phyloP scores from a whole-genome alignment of 2,113 vertebrate genomes.

The Fregata magnificens region DNA sequence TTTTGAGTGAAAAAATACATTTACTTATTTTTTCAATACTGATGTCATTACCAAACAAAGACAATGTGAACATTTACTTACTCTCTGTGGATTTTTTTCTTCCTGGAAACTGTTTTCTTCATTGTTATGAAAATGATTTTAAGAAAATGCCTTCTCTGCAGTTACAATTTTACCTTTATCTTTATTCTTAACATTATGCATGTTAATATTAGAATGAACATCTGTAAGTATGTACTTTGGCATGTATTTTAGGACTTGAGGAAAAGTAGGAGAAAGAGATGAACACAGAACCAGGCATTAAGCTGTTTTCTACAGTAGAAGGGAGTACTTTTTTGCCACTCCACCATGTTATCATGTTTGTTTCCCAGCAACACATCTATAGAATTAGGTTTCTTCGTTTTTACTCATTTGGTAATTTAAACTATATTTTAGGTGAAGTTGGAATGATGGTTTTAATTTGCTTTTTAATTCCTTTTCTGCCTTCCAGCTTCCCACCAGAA shows the following conservation, averaged over 20 bases:
- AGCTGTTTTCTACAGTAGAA: background rate
- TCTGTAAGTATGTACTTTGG: background rate
- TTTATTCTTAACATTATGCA: background rate
- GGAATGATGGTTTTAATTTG: background rate
- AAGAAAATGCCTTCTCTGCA: background rate
- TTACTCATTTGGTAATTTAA: background rate
- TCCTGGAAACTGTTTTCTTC: background rate
- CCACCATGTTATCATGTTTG: background rate
- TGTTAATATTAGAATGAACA: background rate
- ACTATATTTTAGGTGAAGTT: background rate
- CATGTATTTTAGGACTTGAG: background rate
- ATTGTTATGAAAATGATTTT: background rate
- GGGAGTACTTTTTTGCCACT: background rate
- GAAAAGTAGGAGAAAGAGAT: background rate
- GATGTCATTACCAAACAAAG: background rate
- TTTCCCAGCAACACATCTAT: background rate
- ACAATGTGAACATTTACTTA: background rate
- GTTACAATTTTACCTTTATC: background rate
- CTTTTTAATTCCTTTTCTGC: background rate
- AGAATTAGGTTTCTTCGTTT: background rate
- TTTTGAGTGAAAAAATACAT: background rate
- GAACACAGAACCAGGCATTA: background rate
- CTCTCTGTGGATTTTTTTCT: background rate
- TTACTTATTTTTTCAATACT: background rate
- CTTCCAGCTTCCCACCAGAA: background rate